Evolutionary conservation across 1,140 invertebrate genomes (phyloP), one percentile per base, ranked within the genome.

Genomic region (Chironomus striatipennis): DNA sequence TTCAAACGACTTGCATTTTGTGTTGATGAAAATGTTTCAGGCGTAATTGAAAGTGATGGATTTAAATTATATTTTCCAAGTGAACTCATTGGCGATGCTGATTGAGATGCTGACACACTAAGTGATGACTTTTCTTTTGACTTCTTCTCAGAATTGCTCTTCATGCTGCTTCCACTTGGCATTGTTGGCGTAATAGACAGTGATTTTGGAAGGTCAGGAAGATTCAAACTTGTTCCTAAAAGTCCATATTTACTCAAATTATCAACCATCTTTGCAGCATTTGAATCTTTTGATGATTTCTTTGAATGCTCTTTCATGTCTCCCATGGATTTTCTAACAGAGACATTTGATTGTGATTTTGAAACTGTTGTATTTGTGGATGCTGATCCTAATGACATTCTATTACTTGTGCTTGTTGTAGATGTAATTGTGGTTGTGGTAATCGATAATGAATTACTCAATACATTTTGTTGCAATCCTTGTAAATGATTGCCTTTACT

Each of bases 181-280:
- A 70, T 20, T 21, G 65, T 70, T 70, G 65, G 65, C 20, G 65
- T 70, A 7, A 70, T 70, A 6, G 65, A 70, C 65, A 70, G 10
- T 70, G 65, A 70, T 70, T 70, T 70, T 18, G 65, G 65, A 7
- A 70, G 65, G 18, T 70, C 65, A 9, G 65, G 17, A n/a, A 70
- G 18, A n/a, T 57, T 57, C n/a, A 57, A 15, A 15, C n/a, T 57
- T 57, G 47, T 57, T 12, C 47, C 47, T 5, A 57, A n/a, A 12
- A 57, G 47, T n/a, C 47, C 47, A 57, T 57, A 57, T 57, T 57
- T 57, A 57, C 47, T 57, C n/a, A n/a, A 12, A 57, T 57, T 57
- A 15, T 57, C 24, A 34, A 5, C 24, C 24, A 34, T 34, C 24
- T 34, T 34, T 34, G 24, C 24, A 34, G 24, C 24, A 34, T 2